phyloP scores from a whole-genome alignment of 2,888 invertebrate species.

The Campoplex capitator region DNA sequence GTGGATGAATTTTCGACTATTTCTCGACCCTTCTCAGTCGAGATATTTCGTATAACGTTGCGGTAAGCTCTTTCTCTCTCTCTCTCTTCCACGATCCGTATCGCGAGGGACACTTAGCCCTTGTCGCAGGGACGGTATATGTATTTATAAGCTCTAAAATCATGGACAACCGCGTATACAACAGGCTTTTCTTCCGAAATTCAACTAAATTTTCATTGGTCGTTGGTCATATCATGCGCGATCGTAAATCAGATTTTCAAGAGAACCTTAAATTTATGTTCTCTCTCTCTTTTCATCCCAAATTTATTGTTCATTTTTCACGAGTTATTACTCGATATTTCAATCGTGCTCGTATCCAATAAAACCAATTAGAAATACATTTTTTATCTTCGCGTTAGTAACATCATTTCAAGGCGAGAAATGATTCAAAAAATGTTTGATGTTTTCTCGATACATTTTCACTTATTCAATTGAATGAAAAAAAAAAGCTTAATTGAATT shows the following conservation, averaged over 20 bases:
- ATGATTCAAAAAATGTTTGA: no score
- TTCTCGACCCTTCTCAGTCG: constrained; percentile 32
- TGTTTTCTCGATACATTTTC: no score
- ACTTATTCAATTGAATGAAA: no score
- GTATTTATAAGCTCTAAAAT: not conserved
- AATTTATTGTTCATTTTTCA: not conserved
- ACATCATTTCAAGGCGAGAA: not conserved
- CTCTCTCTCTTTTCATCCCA: not conserved
- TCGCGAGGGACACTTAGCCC: constrained; percentile 16
- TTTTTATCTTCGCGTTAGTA: not conserved
- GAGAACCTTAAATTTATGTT: not conserved
- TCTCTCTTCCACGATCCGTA: constrained; percentile 41
- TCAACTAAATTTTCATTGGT: not conserved
- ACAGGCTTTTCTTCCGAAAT: not conserved
- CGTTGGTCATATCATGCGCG: not conserved
- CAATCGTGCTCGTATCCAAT: not conserved
- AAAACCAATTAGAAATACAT: not conserved
- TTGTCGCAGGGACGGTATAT: not conserved
- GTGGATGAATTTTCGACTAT: constrained; percentile 61
- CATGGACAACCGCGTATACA: not conserved
- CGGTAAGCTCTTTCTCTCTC: constrained; percentile 4
- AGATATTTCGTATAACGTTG: constrained; percentile 24
- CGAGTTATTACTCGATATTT: not conserved
- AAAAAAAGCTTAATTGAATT: no score
- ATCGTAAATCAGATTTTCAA: not conserved